A percentile compares a stretch with the other conserved stretches of the same genome.
These are phyloP conservation scores for Parasteatoda tepidariorum DNA, from an alignment of 1,140 invertebrate species.

Conservation along the genomic window DNA sequence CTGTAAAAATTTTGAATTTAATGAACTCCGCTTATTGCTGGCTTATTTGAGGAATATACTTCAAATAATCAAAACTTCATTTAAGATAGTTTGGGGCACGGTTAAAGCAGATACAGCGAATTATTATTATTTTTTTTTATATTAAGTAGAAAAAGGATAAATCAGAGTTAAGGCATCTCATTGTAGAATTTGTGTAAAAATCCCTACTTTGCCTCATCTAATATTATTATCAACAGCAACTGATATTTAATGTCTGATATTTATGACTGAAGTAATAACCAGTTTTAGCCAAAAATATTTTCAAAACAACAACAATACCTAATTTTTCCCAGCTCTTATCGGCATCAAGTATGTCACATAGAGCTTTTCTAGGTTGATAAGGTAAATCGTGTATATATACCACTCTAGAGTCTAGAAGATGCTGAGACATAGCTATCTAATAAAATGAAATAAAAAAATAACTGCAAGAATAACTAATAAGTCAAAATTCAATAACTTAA, in stretches of 20 bases:
- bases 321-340: conserved; percentile 83
- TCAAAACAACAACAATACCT: conserved; percentile 66
- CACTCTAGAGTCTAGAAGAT: too few species aligned
- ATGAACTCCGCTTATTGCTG: too few species aligned
- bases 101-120: too few species aligned
- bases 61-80: too few species aligned
- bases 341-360: conserved; percentile 82
- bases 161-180: neutral
- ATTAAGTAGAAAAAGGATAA: neutral
- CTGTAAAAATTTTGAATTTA: too few species aligned
- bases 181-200: neutral
- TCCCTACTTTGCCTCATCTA: neutral
- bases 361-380: conserved; percentile 74
- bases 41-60: too few species aligned
- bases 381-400: conserved; percentile 84
- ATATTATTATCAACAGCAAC: neutral
- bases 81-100: too few species aligned
- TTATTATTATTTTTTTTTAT: neutral
- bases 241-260: neutral
- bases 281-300: neutral
- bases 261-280: neutral
- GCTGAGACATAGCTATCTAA: too few species aligned
- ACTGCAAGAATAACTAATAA: too few species aligned
- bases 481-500: too few species aligned
- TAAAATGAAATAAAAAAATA: too few species aligned